Conservation (phyloP, 1,140 invertebrate genomes). For the Micrasema minimum region DNA sequence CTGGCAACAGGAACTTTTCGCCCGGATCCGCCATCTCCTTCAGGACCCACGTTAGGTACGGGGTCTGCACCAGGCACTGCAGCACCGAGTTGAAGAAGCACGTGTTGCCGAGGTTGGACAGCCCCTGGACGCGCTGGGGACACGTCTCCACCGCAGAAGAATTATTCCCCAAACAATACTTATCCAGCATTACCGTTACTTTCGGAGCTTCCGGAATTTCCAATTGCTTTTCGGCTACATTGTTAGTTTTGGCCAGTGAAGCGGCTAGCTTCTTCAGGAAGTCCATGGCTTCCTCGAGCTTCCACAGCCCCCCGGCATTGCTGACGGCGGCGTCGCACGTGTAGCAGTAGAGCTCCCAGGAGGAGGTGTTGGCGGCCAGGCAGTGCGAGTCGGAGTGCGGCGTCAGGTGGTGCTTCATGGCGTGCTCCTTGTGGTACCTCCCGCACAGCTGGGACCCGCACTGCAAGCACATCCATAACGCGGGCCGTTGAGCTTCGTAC, state of each 20-base stretch:
- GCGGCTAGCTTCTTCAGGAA: constrained; percentile 69
- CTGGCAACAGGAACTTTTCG: constrained; percentile 75
- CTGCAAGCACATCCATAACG: constrained; percentile 76
- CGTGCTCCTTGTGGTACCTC: constrained; percentile 76
- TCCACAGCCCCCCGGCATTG: constrained; percentile 67
- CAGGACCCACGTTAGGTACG: constrained; percentile 79
- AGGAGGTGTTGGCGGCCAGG: constrained; percentile 76
- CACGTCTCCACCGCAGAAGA: neutral
- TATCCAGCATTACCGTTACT: neutral
- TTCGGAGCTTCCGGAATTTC: constrained; percentile 4
- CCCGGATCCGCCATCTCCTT: constrained; percentile 76
- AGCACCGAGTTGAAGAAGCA: constrained; percentile 97
- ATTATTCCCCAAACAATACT: neutral
- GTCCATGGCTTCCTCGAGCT: constrained; percentile 73
- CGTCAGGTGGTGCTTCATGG: constrained; percentile 79
- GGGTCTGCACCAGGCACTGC: constrained; percentile 90
- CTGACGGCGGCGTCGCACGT: constrained; percentile 72
- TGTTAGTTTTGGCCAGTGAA: neutral
- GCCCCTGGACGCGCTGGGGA: constrained; percentile 69
- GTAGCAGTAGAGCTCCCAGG: constrained; percentile 77
- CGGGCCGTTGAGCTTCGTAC: constrained; percentile 71
- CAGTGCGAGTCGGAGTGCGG: constrained; percentile 81
- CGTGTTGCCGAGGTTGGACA: constrained; percentile 92
- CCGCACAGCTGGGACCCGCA: constrained; percentile 84
- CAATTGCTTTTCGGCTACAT: constrained; percentile 19